Base-by-base conservation (phyloP, 2,113 vertebrate species). In the Syrrhaptes paradoxus region DNA sequence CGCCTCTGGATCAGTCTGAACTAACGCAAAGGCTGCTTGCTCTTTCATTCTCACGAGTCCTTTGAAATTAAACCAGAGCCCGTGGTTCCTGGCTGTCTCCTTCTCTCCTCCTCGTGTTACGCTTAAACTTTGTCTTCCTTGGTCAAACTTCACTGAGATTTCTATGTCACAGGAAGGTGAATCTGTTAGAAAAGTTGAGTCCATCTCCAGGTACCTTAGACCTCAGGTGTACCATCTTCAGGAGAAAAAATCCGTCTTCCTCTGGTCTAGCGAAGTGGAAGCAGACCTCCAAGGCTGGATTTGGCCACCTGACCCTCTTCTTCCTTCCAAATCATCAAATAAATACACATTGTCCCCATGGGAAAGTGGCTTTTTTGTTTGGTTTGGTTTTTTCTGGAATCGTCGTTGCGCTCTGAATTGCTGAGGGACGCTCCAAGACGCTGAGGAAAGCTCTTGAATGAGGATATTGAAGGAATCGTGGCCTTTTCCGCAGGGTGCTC, bases 141-240 rank as follows among this genome's bases (percentile, higher is more conserved):
- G 17, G 26, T 22, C 2, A 0, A 20, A 3, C 41, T 34, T 24
- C 13, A 4, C 3, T 46, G 51, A 21, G 59, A 13, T 11, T 26
- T 36, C 28, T 36, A 5, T 38, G 52, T 72, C 6, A 0, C 32
- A 8, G 52, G 63, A 51, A 59, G 11, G 13, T 45, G n/a, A 21
- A 18, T 18, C 46, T n/a, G 11, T 28, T 52, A 7, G 21, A 28
- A 29, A 9, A 63, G 29, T 14, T 13, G 51, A 43, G n/a, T 52
- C 52, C 43, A 2, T 43, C 55, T 29, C 9, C 1, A 57, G 59
- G 5, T 41, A 29, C 49, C 29, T 38, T 18, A 52, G 46, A 34
- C 34, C 34, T 79, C 4, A 4, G n/a, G 11, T 34, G 11, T 5
- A 4, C 31, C 66, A 4, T 10, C 59, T 38, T 28, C 34, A 21